Evolutionary conservation across 2,113 vertebrate genomes (phyloP).

Genomic region (Globicephala melas): DNA sequence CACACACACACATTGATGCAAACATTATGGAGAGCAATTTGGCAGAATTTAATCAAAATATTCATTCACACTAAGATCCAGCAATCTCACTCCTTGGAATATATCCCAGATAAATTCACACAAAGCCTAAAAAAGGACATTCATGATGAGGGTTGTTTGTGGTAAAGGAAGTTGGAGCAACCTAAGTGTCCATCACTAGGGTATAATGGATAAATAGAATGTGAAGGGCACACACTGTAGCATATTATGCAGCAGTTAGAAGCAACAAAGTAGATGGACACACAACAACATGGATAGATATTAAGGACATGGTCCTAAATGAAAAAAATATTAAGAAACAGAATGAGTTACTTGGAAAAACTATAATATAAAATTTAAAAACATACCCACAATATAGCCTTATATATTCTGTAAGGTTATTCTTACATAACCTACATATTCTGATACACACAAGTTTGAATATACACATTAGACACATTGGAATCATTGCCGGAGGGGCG

Average conservation of each 20-base stretch:
- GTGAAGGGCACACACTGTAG: neutral
- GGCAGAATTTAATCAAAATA: neutral
- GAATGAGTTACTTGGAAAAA: neutral
- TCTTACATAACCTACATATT: neutral
- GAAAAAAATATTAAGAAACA: neutral
- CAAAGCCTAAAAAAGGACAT: neutral
- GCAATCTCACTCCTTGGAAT: neutral
- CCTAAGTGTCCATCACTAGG: neutral
- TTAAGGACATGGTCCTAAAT: neutral
- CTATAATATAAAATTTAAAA: neutral
- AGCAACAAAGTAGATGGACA: neutral
- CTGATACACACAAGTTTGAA: constrained; percentile 17
- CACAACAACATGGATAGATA: neutral
- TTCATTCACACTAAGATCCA: neutral
- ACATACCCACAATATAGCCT: neutral
- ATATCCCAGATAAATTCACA: constrained; percentile 31
- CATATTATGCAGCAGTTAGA: neutral
- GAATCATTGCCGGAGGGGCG: neutral
- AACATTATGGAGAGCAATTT: neutral
- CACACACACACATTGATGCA: neutral
- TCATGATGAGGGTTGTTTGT: neutral
- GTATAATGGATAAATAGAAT: neutral
- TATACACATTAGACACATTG: neutral
- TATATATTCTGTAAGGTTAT: neutral
- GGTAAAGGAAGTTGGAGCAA: constrained; percentile 26